Evolutionary conservation across 53 echinoderm and acorn worm genomes (phyloP).

Genomic region (Apostichopus leukothele): DNA sequence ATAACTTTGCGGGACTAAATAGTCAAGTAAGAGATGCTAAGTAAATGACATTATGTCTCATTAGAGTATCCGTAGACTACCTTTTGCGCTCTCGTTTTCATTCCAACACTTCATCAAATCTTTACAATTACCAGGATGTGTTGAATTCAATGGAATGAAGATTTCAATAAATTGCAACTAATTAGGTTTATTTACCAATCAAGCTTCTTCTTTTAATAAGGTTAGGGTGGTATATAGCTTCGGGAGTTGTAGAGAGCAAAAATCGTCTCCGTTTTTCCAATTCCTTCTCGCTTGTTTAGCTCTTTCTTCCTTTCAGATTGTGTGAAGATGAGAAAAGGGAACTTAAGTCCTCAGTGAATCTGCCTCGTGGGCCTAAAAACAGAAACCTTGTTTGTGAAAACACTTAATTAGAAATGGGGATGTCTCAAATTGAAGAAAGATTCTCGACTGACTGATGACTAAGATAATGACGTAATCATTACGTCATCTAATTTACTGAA

Average conservation of each 20-base stretch:
- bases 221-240: conserved; percentile 29
- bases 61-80: background rate
- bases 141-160: background rate
- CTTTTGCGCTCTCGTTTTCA: background rate
- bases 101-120: background rate
- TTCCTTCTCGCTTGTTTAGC: background rate
- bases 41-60: background rate
- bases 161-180: background rate
- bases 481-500: too few species aligned
- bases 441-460: too few species aligned
- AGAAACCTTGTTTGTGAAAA: background rate
- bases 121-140: background rate
- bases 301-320: background rate
- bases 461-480: too few species aligned
- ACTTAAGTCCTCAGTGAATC: background rate
- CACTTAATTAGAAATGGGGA: too few species aligned
- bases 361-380: background rate
- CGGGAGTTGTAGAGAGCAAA: background rate
- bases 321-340: background rate
- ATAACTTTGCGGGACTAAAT: background rate
- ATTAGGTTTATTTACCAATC: conserved; percentile 29
- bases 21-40: background rate
- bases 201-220: background rate
- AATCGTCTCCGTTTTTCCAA: background rate
- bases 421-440: too few species aligned